Evolutionary conservation across 1,140 invertebrate species (phyloP).

Genomic region (Anoplolepis gracilipes): DNA sequence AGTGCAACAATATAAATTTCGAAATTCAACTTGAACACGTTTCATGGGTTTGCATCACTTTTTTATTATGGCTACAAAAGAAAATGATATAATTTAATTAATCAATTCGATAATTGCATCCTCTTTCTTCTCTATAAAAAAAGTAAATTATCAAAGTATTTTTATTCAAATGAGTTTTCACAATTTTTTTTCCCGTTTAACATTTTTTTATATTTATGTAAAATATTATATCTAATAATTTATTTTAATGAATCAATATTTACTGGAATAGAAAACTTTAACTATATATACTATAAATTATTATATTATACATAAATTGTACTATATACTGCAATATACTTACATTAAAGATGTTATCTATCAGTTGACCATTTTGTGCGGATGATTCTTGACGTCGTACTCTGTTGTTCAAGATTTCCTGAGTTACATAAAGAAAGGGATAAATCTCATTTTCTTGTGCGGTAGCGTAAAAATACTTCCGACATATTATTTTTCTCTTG

Average conservation of each 20-base stretch:
- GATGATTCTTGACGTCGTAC: slow-evolving; percentile 21
- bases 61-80: no score
- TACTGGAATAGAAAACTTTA: no score
- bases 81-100: no score
- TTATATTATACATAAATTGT: not conserved
- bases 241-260: slow-evolving; percentile 7
- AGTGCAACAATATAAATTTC: no score
- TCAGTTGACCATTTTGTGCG: slow-evolving; percentile 57
- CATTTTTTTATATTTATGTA: no score
- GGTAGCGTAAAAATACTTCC: not conserved
- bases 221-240: not conserved
- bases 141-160: not conserved
- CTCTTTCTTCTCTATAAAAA: not conserved
- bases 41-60: no score
- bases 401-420: slow-evolving; percentile 28
- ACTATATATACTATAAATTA: no score
- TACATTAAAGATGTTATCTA: slow-evolving; percentile 80
- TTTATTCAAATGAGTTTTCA: not conserved
- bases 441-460: slow-evolving; percentile 9
- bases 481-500: not conserved
- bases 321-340: slow-evolving; percentile 57
- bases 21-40: no score
- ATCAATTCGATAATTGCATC: not conserved
- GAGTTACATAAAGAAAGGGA: not conserved
- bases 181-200: not conserved